Evolutionary conservation across 1,140 invertebrate species (phyloP).

Genomic region (Teleopsis dalmanni): DNA sequence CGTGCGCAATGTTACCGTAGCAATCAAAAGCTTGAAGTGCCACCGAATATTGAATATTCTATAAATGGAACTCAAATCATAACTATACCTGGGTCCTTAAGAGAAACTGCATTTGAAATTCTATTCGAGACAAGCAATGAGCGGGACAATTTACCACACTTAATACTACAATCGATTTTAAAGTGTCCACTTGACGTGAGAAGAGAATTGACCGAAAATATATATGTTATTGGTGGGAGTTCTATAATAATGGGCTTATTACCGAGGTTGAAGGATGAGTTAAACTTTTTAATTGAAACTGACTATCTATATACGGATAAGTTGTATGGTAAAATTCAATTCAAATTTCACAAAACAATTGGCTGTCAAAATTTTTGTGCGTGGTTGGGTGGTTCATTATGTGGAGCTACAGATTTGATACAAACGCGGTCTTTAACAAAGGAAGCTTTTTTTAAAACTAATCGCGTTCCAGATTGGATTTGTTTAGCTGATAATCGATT

Average conservation of each 20-base stretch:
- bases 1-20: constrained; percentile 55
- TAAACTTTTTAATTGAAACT: constrained; percentile 55
- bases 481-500: constrained; percentile 58
- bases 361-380: constrained; percentile 76
- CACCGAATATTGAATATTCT: constrained; percentile 64
- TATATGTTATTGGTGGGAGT: constrained; percentile 79
- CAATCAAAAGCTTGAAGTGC: constrained; percentile 45
- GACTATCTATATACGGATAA: constrained; percentile 56
- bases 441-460: constrained; percentile 64
- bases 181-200: constrained; percentile 74
- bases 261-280: constrained; percentile 63
- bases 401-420: constrained; percentile 73
- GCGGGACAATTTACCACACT: constrained; percentile 71
- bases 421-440: constrained; percentile 62
- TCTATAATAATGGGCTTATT: constrained; percentile 72
- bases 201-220: constrained; percentile 65
- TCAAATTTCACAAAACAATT: constrained; percentile 67
- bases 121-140: constrained; percentile 81
- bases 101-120: constrained; percentile 74
- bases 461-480: constrained; percentile 74
- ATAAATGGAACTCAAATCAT: constrained; percentile 54
- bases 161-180: constrained; percentile 73
- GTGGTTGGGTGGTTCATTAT: constrained; percentile 81
- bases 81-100: constrained; percentile 59
- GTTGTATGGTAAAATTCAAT: constrained; percentile 47